Percentiles rank a stretch among this genome's conserved stretches.
These are phyloP conservation scores for Sebastes matsubarae DNA, from an alignment of 2,797 vertebrate genomes.

Conservation along the genomic window DNA sequence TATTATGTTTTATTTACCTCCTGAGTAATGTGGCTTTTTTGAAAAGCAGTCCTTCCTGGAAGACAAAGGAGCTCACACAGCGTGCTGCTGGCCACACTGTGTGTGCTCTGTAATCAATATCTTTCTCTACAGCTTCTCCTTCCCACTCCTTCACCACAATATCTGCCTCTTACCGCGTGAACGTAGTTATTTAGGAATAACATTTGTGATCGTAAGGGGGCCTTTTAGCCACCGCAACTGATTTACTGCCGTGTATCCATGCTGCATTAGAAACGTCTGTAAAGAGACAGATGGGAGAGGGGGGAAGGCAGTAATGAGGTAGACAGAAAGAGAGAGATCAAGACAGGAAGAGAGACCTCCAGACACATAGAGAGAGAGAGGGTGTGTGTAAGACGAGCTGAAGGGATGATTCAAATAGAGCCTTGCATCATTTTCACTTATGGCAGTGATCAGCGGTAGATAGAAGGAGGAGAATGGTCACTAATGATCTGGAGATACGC, in stretches of 20 bases:
- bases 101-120: conserved; percentile 44
- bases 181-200: conserved; percentile 37
- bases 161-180: conserved; percentile 1
- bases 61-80: conserved; percentile 9
- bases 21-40: not conserved
- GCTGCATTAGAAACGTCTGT: conserved; percentile 25
- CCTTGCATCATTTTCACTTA: conserved; percentile 30
- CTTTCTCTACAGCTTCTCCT: conserved; percentile 18
- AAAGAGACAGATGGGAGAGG: conserved; percentile 41
- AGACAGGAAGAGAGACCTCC: conserved; percentile 17
- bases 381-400: not conserved
- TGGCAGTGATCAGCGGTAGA: conserved; percentile 34
- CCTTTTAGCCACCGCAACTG: conserved; percentile 40
- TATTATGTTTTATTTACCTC: conserved; percentile 22
- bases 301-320: conserved; percentile 5
- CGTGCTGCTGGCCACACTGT: conserved; percentile 8
- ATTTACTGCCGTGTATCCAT: conserved; percentile 35
- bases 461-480: conserved; percentile 21
- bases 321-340: conserved; percentile 3
- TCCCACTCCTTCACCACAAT: conserved; percentile 21
- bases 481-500: conserved; percentile 45
- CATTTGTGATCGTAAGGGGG: conserved; percentile 2
- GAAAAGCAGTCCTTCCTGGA: conserved; percentile 18
- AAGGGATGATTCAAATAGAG: conserved; percentile 19
- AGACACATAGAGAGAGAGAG: not conserved